Base-by-base conservation (phyloP, 2,888 invertebrate species). In the Quadroppia sp. region DNA sequence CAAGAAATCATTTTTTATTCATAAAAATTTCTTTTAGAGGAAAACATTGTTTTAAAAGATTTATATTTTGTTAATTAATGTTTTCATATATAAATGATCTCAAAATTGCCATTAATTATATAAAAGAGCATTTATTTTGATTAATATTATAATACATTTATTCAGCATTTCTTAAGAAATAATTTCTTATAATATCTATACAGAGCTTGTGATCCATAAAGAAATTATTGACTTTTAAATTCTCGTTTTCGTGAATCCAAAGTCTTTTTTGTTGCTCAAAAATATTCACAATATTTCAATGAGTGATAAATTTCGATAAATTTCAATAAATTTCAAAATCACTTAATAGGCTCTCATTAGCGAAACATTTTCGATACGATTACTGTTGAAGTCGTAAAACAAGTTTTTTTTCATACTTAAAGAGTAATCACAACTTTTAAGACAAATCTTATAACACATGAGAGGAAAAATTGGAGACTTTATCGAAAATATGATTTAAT, bases 221-320 rank as follows among this genome's bases (percentile, higher is more conserved):
- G 6, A 64, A 67, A 67, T 23, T 30, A 59, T 59, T 59, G 30
- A 15, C 28, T 30, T 23, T 59, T 59, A 30, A 59, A 30, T 59
- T 30, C 53, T 23, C 53, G 53, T 20, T 20, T 48, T 53, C 53
- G 53, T 53, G 30, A 32, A 61, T 61, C 6, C 25, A 11, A 23
- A 25, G 1, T n/a, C 50, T 61, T 61, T 61, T 53, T 53, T 56
- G 13, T 28, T 28, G 2, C 23, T 53, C 53, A 7, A 28, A 15
- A 20, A 40, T 17, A 30, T 59, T 28, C 9, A 9, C 11, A 30
- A n/a, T 30, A 59, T 67, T 42, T 67, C 40, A 67, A 67, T 67
- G 67, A 67, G 67, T 67, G 67, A 67, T 67, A 67, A 67, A 67
- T 67, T 61, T 67, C n/a, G n/a, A n/a, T n/a, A n/a, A n/a, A n/a